A percentile compares a stretch with the other conserved stretches of the same genome.
Conservation (phyloP, 35 echinoderm and acorn worm genomes). For the Ophioderma brevispina region DNA sequence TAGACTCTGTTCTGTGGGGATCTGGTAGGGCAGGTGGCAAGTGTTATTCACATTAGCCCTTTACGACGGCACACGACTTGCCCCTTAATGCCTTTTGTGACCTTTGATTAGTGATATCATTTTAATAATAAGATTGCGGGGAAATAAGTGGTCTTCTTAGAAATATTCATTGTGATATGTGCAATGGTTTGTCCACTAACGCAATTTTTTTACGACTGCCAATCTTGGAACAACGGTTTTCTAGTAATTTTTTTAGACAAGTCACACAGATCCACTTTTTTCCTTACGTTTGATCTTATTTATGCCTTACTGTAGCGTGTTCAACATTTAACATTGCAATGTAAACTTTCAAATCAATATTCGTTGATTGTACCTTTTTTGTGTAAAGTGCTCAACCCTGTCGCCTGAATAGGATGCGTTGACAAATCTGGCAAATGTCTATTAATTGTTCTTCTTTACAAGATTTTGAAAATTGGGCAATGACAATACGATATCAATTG, state of each 20-base stretch:
- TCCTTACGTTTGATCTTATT: not conserved
- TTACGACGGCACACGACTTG: slow-evolving; percentile 62
- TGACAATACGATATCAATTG: not conserved
- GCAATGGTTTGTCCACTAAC: not conserved
- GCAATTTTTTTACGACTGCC: slow-evolving; percentile 18
- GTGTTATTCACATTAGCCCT: slow-evolving; percentile 47
- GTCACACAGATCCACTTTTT: not conserved
- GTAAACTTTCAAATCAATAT: not conserved
- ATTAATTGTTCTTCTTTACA: not conserved
- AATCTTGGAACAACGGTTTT: slow-evolving; percentile 5
- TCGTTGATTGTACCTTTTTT: not conserved
- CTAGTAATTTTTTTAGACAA: not conserved
- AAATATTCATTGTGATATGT: not conserved
- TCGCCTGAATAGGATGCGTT: not conserved
- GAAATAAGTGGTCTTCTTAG: slow-evolving; percentile 15
- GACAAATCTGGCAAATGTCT: not conserved
- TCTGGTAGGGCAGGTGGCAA: slow-evolving; percentile 31
- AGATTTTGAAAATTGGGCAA: not conserved
- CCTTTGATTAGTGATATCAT: slow-evolving; percentile 36
- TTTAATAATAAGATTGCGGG: slow-evolving; percentile 47
- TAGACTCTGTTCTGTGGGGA: slow-evolving; percentile 4
- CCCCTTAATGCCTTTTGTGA: slow-evolving; percentile 50
- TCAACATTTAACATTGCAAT: not conserved
- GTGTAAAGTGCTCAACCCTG: not conserved
- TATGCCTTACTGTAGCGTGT: not conserved